phyloP scores from a whole-genome alignment of 2,797 vertebrate species.

The Podarcis siculus region DNA sequence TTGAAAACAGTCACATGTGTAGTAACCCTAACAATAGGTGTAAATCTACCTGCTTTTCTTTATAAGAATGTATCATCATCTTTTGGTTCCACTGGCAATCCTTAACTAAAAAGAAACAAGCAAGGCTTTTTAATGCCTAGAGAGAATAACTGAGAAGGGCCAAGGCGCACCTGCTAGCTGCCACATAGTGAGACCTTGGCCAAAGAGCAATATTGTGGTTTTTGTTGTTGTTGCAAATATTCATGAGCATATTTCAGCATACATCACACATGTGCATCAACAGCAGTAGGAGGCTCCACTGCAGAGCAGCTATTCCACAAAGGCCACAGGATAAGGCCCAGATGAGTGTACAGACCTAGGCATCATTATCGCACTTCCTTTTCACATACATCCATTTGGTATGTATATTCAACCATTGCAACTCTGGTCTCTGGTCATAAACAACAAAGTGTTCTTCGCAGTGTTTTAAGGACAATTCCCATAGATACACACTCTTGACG shows the following conservation, averaged over 20 bases:
- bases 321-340: background rate
- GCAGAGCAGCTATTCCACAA: no score
- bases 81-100: background rate
- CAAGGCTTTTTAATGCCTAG: background rate
- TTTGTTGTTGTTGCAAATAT: background rate
- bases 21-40: background rate
- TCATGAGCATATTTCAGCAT: background rate
- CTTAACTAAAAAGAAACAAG: constrained; percentile 22
- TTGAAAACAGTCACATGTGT: background rate
- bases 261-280: background rate
- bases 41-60: background rate
- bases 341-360: background rate
- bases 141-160: background rate
- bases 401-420: background rate
- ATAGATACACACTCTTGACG: constrained; percentile 43
- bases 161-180: background rate
- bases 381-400: background rate
- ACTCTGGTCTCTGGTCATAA: background rate
- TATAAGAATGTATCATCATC: constrained; percentile 20
- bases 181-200: background rate
- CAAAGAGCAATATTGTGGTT: background rate
- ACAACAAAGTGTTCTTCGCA: constrained; percentile 39
- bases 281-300: background rate
- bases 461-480: constrained; percentile 19
- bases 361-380: background rate